Conservation (phyloP, 2,888 invertebrate genomes). For the Eupeodes latifasciatus region DNA sequence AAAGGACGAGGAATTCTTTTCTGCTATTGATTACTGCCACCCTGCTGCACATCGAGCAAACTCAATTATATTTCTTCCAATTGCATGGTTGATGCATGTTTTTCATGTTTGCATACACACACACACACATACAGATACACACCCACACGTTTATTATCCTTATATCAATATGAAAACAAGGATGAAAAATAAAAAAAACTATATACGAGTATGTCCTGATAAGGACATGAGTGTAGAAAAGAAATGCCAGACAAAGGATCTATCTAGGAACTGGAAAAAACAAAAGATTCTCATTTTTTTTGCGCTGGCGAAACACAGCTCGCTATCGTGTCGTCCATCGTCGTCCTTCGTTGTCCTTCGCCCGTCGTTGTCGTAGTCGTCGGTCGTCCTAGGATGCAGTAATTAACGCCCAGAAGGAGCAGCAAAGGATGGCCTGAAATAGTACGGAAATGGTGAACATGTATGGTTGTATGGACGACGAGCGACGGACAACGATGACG, state of each 20-base stretch:
- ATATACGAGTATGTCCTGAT: slow-evolving; percentile 48
- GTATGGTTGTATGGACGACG: slow-evolving; percentile 30
- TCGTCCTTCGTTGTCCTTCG: slow-evolving; percentile 18
- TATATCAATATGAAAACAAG: slow-evolving; percentile 27
- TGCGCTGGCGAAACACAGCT: not conserved
- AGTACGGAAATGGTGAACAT: slow-evolving; percentile 64
- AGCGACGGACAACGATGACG: slow-evolving; percentile 4
- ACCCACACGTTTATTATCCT: not conserved
- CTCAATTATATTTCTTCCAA: slow-evolving; percentile 76
- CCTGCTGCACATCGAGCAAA: slow-evolving; percentile 73
- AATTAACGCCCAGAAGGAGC: slow-evolving; percentile 73
- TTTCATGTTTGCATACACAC: slow-evolving; percentile 70
- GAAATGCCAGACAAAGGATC: slow-evolving; percentile 68
- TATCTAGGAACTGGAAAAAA: slow-evolving; percentile 36
- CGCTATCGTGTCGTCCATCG: slow-evolving; percentile 36
- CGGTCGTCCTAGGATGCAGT: slow-evolving; percentile 65
- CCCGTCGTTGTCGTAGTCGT: slow-evolving; percentile 19
- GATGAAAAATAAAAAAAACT: slow-evolving; percentile 12
- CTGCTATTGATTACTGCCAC: slow-evolving; percentile 75
- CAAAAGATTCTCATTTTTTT: slow-evolving; percentile 59
- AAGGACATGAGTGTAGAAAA: slow-evolving; percentile 69
- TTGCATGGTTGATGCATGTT: slow-evolving; percentile 76
- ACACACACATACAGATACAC: not conserved
- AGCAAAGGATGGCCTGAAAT: slow-evolving; percentile 73
- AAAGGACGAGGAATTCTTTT: slow-evolving; percentile 62